Evolutionary conservation across 2,113 vertebrate species (phyloP).

Genomic region (Zosterops pallidus): DNA sequence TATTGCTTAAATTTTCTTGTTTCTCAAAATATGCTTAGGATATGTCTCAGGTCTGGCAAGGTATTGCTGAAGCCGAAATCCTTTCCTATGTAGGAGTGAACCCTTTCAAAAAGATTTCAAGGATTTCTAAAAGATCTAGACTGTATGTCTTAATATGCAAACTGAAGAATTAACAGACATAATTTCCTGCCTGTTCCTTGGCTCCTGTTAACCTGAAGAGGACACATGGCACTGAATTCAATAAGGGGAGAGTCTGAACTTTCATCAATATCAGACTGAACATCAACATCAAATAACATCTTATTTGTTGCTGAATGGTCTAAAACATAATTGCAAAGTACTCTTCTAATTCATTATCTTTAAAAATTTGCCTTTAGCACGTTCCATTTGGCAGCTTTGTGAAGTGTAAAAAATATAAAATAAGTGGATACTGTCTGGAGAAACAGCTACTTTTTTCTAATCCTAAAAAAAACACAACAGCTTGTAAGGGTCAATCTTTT

Average conservation of each 20-base stretch:
- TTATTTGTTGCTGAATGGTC: conserved; percentile 36
- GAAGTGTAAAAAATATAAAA: conserved; percentile 62
- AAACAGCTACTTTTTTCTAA: conserved; percentile 61
- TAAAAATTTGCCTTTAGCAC: conserved; percentile 58
- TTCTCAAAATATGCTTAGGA: neutral
- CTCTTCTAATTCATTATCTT: conserved; percentile 66
- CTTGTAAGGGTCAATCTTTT: conserved; percentile 74
- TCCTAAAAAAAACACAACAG: conserved; percentile 69
- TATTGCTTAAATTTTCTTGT: neutral
- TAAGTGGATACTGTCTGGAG: conserved; percentile 46
- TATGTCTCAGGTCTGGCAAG: neutral
- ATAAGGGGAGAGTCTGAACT: neutral
- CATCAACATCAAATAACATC: conserved; percentile 22
- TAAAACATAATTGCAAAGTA: conserved; percentile 37
- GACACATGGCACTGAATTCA: neutral
- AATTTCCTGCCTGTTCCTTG: neutral
- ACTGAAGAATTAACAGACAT: neutral
- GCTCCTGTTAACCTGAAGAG: neutral
- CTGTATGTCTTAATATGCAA: neutral
- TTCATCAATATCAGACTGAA: neutral
- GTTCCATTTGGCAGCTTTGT: conserved; percentile 41
- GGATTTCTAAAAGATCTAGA: neutral
- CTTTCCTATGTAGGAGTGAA: neutral
- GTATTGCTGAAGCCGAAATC: neutral
- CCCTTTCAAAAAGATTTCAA: neutral